Base-by-base conservation (phyloP, 2,113 vertebrate species). In the Bujurquina vittata region DNA sequence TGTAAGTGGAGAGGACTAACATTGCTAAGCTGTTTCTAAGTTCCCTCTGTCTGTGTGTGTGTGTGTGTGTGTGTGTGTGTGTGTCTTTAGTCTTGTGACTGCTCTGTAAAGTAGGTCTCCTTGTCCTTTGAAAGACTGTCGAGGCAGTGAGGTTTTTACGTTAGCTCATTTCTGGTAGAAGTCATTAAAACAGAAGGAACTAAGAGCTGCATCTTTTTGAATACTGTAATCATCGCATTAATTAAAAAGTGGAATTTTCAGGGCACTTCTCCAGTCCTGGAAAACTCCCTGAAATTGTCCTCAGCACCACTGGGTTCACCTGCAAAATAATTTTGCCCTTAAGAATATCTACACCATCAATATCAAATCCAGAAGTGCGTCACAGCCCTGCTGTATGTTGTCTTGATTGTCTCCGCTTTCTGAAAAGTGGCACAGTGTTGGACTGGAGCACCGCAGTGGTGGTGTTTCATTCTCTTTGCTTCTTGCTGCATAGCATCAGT, bases 51-150 rank as follows among this genome's bases (percentile, higher is more conserved):
- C 14, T 52, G 18, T 76, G 22, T 29, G 46, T 76, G 56, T 59
- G 35, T 76, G 73, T 40, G 73, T 75, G 72, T 58, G 73, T 75
- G 55, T 58, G 40, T 74, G 52, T 18, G 18, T 37, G 31, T 54
- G 76, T 14, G 62, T 37, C 7, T 26, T 3, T 14, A 59, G 87
- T 91, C 89, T 90, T 90, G 87, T 93, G 92, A 92, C 91, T 85
- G 23, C 69, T 79, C 57, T 33, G 60, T 86, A 90, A 93, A 92
- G 84, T 92, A 89, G 89, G 92, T 85, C 88, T 92, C 75, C 80
- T 79, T 86, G 90, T 93, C 84, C 89, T 88, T 57, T 73, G n/a
- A 46, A 65, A 83, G 65, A 74, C 79, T 79, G 59, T 69, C 52
- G 72, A 80, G 79, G 67, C 23, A 55, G 8, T 74, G 55, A 75